phyloP scores from a whole-genome alignment of 1,140 invertebrate species.

The silkworm (Bombyx mori) region ASM3026992v2 NC_085119.1:9868501-9869000 shows the following conservation, averaged over 20 bases:
- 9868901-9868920: constrained; percentile 62
- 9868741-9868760: too few species aligned
- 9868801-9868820: background rate
- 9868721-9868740: too few species aligned
- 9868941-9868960: constrained; percentile 57
- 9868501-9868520: background rate
- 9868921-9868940: constrained; percentile 65
- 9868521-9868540: constrained; percentile 6
- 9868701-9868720: too few species aligned
- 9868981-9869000: constrained; percentile 39
- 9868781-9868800: too few species aligned
- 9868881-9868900: constrained; percentile 59
- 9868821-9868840: constrained; percentile 54
- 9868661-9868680: too few species aligned
- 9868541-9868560: constrained; percentile 7
- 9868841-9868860: constrained; percentile 62
- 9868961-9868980: constrained; percentile 43
- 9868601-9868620: constrained; percentile 19
- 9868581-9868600: constrained; percentile 23
- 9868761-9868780: too few species aligned
- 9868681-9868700: too few species aligned
- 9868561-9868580: constrained; percentile 13
- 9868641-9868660: constrained; percentile 2
- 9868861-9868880: constrained; percentile 60
- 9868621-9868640: constrained; percentile 16